Base-by-base conservation (phyloP, 2,888 invertebrate species). In the Lucinisca nassula region DNA sequence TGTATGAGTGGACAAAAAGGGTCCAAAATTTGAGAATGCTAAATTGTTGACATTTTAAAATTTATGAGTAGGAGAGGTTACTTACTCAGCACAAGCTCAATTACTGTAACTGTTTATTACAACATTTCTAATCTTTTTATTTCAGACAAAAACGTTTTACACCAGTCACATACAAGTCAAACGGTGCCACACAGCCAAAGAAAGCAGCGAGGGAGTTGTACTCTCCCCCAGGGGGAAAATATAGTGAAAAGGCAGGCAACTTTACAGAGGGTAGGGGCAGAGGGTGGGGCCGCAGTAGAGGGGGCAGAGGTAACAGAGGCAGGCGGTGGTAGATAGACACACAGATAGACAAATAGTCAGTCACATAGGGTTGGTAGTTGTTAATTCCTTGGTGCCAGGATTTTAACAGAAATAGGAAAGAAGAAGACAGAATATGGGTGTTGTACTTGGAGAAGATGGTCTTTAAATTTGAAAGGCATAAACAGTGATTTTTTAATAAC, bases 211-310 rank as follows among this genome's bases (percentile, higher is more conserved):
- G 94, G n/a, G 92, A 92, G 51, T 82, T 96, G 51, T 96, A 96
- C 85, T 91, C 95, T 6, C 96, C 96, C 51, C 96, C 96, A 0
- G 91, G 95, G 84, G 96, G 96, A 14, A 96, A 96, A 87, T 96
- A 94, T 90, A 96, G 96, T 89, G 94, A 95, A 40, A 95, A 95
- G 79, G 96, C 96, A 24, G 96, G 96, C 45, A 85, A 90, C 40
- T 95, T 82, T 51, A 72, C 35, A 10, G 72, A 55, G 21, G 40
- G 40, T 12, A 51, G 45, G n/a, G 37, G 80, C n/a, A 77, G 87
- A 21, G 81, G 83, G 12, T 40, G 67, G 1, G 58, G 76, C 24
- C 75, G 85, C 17, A 84, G 90, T 27, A 40, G 84, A 4, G 72
- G 82, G 27, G 70, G 84, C 8, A 51, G 79, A 45, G 79, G 90